Percentiles rank a stretch among this genome's conserved stretches.
These are phyloP conservation scores for Cyanoliseus patagonus DNA, from an alignment of 2,113 vertebrate genomes.

Conservation along the genomic window DNA sequence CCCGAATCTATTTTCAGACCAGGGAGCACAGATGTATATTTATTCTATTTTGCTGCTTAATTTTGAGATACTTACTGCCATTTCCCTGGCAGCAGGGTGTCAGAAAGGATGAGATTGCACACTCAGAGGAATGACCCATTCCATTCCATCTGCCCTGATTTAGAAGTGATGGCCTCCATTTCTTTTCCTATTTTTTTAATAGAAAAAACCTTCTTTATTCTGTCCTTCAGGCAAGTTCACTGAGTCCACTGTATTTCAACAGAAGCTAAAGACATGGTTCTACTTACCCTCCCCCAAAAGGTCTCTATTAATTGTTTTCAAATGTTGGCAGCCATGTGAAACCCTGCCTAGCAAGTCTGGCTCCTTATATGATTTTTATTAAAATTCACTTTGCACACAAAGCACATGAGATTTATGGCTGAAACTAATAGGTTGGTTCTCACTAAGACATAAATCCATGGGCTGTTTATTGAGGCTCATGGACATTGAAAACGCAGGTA, in stretches of 20 bases:
- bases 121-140: not conserved
- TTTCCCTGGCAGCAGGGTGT: slow-evolving; percentile 21
- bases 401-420: slow-evolving; percentile 74
- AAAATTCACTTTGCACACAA: slow-evolving; percentile 79
- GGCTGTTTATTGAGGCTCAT: slow-evolving; percentile 69
- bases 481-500: slow-evolving; percentile 68
- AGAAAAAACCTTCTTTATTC: not conserved
- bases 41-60: slow-evolving; percentile 27
- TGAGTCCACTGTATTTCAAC: slow-evolving; percentile 71
- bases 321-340: slow-evolving; percentile 78
- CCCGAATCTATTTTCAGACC: slow-evolving; percentile 4
- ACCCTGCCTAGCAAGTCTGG: slow-evolving; percentile 70
- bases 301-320: slow-evolving; percentile 76
- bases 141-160: slow-evolving; percentile 23
- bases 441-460: slow-evolving; percentile 76
- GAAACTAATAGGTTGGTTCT: slow-evolving; percentile 79
- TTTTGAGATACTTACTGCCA: slow-evolving; percentile 19
- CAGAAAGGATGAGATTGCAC: not conserved
- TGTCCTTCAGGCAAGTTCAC: slow-evolving; percentile 69
- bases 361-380: slow-evolving; percentile 79
- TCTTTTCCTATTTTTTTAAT: not conserved
- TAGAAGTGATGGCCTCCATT: slow-evolving; percentile 10
- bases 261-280: slow-evolving; percentile 62
- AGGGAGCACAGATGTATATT: not conserved
- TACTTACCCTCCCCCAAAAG: slow-evolving; percentile 53